These are phyloP conservation scores for Drosophila ananassae DNA, from an alignment of 1,140 invertebrate species.

Conservation along the genomic window DNA sequence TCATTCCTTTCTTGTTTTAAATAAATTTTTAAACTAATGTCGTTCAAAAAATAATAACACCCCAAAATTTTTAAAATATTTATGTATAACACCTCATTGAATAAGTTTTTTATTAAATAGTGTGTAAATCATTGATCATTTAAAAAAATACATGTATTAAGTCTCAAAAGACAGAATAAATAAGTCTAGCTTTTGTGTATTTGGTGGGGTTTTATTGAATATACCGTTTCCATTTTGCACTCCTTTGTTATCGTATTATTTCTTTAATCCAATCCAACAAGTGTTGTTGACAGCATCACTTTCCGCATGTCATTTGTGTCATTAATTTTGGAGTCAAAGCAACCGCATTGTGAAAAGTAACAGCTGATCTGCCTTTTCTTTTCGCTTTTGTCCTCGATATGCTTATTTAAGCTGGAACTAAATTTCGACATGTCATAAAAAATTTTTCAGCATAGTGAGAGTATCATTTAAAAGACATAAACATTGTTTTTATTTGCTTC, in stretches of 20 bases:
- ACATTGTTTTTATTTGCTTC: slow-evolving; percentile 6
- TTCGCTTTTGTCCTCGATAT: slow-evolving; percentile 43
- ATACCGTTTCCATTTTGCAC: not conserved
- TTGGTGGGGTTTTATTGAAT: not conserved
- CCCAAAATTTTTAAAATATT: no score
- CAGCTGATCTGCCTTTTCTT: slow-evolving; percentile 69
- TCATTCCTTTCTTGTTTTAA: no score
- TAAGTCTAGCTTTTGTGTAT: no score
- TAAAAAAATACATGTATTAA: no score
- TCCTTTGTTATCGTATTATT: not conserved
- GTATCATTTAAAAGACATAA: not conserved
- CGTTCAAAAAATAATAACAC: no score
- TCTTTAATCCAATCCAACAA: slow-evolving; percentile 63
- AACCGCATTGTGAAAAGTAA: slow-evolving; percentile 76
- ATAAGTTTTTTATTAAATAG: no score
- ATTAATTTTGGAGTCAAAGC: slow-evolving; percentile 74
- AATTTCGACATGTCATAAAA: slow-evolving; percentile 73
- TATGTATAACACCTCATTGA: no score
- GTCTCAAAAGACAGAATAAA: no score
- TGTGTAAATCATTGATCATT: no score
- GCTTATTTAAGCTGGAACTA: slow-evolving; percentile 68
- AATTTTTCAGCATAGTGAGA: slow-evolving; percentile 35
- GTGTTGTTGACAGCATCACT: slow-evolving; percentile 80
- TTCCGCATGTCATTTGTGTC: slow-evolving; percentile 76
- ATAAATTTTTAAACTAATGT: no score